phyloP scores from a whole-genome alignment of 1,140 invertebrate species.

The Pseudobourletiella spinata region DNA sequence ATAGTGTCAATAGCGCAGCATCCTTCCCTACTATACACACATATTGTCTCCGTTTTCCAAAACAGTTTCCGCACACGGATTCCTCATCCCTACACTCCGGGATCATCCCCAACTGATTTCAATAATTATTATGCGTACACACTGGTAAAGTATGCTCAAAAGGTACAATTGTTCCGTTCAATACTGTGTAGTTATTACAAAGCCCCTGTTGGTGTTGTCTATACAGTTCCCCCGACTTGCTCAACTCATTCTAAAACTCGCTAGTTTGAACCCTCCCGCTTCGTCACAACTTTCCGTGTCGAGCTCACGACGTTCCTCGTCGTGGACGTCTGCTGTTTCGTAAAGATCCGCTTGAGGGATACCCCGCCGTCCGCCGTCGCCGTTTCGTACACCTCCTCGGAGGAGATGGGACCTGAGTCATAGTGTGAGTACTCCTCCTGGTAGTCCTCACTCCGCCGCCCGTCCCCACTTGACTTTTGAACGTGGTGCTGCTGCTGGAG shows the following conservation, averaged over 20 bases:
- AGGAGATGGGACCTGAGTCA: conserved; percentile 30
- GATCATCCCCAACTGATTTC: no score
- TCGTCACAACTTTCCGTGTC: conserved; percentile 28
- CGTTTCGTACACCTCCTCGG: conserved; percentile 32
- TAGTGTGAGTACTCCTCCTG: conserved; percentile 24
- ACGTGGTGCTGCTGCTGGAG: conserved; percentile 13
- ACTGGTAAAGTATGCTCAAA: no score
- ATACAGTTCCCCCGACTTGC: no score
- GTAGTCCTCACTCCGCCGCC: conserved; percentile 1
- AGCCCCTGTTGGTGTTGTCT: no score
- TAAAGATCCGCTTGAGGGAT: conserved; percentile 33
- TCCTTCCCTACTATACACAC: no score
- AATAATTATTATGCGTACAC: no score
- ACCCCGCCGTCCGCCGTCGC: conserved; percentile 25
- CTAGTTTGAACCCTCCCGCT: conserved; percentile 10
- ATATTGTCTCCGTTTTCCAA: no score
- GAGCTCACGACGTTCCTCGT: conserved; percentile 23
- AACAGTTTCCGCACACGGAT: no score
- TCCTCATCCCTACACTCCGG: no score
- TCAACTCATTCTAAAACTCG: not conserved
- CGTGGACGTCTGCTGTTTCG: conserved; percentile 25
- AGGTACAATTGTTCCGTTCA: no score
- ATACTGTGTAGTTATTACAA: no score
- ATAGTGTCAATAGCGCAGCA: no score
- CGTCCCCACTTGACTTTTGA: conserved; percentile 17